These are phyloP conservation scores for Cynocephalus volans DNA, from an alignment of 2,113 vertebrate species.

Conservation along the genomic window DNA sequence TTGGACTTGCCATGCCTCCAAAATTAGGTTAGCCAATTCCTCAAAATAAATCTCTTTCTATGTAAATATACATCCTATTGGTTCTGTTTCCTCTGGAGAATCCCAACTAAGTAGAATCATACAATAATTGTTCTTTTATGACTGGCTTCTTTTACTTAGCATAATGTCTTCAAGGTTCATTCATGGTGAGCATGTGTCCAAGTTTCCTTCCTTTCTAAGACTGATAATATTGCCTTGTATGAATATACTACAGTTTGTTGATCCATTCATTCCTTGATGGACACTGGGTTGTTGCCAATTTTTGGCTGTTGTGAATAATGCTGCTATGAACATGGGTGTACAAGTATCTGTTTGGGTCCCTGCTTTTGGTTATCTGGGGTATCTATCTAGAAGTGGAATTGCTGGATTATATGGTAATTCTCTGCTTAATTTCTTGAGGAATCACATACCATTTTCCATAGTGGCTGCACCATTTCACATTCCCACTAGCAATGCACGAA, in stretches of 20 bases:
- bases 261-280: background rate
- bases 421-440: background rate
- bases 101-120: background rate
- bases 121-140: background rate
- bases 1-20: background rate
- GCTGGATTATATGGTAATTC: background rate
- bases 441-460: background rate
- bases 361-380: background rate
- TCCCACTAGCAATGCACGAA: background rate
- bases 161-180: background rate
- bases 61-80: background rate
- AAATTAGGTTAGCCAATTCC: background rate
- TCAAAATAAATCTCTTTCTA: slow-evolving; percentile 2
- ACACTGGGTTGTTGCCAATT: background rate
- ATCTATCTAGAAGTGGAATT: background rate
- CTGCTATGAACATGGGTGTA: background rate
- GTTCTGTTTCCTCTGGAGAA: background rate
- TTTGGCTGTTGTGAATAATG: background rate
- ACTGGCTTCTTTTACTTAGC: background rate
- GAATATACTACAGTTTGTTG: background rate
- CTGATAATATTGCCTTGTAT: background rate
- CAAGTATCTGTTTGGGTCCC: background rate
- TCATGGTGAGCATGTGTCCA: background rate
- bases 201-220: background rate
- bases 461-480: background rate